phyloP scores from a whole-genome alignment of 2,113 vertebrate species.

The Myotis yumanensis region DNA sequence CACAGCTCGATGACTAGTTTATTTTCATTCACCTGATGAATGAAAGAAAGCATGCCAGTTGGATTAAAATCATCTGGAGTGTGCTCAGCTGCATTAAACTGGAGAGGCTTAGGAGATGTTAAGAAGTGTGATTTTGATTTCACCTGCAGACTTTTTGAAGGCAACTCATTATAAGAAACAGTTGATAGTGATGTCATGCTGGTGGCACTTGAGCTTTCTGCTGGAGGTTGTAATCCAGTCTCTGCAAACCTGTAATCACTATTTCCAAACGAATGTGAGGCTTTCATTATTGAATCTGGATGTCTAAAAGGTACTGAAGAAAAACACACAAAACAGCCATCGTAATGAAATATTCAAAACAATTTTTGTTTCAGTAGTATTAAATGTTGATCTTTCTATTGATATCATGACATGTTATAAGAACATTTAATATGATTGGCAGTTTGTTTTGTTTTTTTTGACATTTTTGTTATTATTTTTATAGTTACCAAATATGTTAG shows the following conservation, averaged over 20 bases:
- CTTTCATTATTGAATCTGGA: conserved; percentile 55
- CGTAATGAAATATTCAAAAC: conserved; percentile 16
- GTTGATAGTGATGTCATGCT: conserved; percentile 64
- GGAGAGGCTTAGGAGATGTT: conserved; percentile 25
- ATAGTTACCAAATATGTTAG: neutral
- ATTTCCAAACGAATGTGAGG: conserved; percentile 61
- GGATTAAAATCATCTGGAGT: conserved; percentile 1
- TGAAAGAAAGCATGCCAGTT: neutral
- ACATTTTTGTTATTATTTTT: conserved; percentile 6
- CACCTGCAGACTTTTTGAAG: conserved; percentile 69
- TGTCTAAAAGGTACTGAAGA: conserved; percentile 43
- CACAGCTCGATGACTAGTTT: neutral
- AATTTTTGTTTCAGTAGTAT: conserved; percentile 3
- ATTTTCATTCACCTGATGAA: neutral
- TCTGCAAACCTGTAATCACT: conserved; percentile 73
- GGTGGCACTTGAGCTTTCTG: conserved; percentile 64
- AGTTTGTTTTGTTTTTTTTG: neutral
- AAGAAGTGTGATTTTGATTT: conserved; percentile 70
- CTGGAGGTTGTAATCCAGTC: conserved; percentile 52
- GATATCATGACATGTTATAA: neutral
- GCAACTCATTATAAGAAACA: conserved; percentile 61
- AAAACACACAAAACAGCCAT: conserved; percentile 49
- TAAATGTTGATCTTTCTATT: neutral
- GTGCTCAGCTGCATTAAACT: conserved; percentile 35
- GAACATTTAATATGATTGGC: neutral